Evolutionary conservation across 2,888 invertebrate species (phyloP).

Genomic region (Mythimna pallens): DNA sequence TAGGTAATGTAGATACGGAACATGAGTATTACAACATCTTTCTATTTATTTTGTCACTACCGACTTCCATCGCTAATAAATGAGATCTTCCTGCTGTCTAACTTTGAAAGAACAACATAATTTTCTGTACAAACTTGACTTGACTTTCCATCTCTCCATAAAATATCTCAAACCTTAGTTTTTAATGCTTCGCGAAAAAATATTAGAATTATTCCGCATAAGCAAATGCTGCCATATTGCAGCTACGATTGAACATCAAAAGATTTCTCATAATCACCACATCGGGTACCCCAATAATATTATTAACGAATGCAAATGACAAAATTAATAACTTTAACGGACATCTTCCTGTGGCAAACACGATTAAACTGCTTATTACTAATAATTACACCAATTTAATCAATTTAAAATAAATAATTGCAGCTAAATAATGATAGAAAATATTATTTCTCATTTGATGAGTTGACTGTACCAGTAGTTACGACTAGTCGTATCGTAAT

Average conservation of each 20-base stretch:
- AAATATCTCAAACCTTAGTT: neutral
- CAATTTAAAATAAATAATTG: conserved; percentile 31
- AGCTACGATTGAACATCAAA: neutral
- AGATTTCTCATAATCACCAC: neutral
- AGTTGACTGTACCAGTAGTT: conserved; percentile 80
- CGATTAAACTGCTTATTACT: conserved; percentile 24
- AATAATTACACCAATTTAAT: conserved; percentile 29
- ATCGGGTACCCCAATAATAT: neutral
- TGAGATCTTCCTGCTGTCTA: too few species aligned
- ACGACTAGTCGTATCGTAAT: conserved; percentile 80
- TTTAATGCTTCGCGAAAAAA: too few species aligned
- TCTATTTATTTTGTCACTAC: too few species aligned
- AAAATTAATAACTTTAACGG: conserved; percentile 13
- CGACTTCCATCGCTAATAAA: too few species aligned
- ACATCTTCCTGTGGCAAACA: conserved; percentile 31
- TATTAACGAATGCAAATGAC: conserved; percentile 42
- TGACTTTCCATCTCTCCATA: too few species aligned
- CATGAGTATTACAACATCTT: too few species aligned
- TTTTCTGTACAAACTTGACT: too few species aligned
- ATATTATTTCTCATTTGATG: conserved; percentile 57
- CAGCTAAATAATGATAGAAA: conserved; percentile 13
- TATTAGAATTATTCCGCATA: neutral
- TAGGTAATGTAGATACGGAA: too few species aligned
- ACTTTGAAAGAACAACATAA: neutral
- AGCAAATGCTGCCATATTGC: neutral